These are phyloP conservation scores for Manduca sexta DNA, from an alignment of 1,140 invertebrate genomes.

Conservation along the genomic window DNA sequence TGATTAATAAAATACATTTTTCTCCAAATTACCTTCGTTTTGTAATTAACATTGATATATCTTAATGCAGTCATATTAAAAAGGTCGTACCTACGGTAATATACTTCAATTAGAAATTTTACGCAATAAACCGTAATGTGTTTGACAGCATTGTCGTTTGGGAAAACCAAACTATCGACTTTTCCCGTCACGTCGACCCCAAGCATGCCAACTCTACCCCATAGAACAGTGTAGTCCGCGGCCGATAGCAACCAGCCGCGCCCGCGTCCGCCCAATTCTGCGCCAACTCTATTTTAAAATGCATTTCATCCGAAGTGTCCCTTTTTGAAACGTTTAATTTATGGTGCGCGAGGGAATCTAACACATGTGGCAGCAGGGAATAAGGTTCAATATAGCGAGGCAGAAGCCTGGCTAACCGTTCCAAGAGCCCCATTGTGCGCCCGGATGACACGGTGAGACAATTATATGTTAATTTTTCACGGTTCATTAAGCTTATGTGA, in stretches of 20 bases:
- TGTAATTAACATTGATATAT: too few species aligned
- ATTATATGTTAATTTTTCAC: background rate
- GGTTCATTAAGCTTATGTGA: too few species aligned
- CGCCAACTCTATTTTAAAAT: constrained; percentile 3
- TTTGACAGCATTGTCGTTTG: too few species aligned
- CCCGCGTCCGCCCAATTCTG: constrained; percentile 19
- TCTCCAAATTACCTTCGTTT: too few species aligned
- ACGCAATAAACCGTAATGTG: too few species aligned
- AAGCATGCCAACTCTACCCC: constrained; percentile 25
- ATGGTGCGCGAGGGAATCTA: constrained; percentile 21
- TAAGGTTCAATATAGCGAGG: constrained; percentile 57
- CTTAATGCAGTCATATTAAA: too few species aligned
- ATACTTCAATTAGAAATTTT: too few species aligned
- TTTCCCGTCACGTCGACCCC: too few species aligned
- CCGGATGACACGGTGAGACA: constrained; percentile 56
- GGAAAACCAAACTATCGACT: too few species aligned
- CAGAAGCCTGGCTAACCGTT: constrained; percentile 55
- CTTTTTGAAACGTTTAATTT: background rate
- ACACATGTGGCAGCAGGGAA: constrained; percentile 57
- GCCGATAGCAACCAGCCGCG: constrained; percentile 33
- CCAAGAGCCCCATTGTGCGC: constrained; percentile 35
- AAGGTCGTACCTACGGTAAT: too few species aligned
- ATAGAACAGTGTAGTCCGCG: constrained; percentile 31
- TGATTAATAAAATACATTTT: too few species aligned
- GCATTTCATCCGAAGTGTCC: background rate